phyloP scores from a whole-genome alignment of 2,888 invertebrate genomes.

The Drepana falcataria region DNA sequence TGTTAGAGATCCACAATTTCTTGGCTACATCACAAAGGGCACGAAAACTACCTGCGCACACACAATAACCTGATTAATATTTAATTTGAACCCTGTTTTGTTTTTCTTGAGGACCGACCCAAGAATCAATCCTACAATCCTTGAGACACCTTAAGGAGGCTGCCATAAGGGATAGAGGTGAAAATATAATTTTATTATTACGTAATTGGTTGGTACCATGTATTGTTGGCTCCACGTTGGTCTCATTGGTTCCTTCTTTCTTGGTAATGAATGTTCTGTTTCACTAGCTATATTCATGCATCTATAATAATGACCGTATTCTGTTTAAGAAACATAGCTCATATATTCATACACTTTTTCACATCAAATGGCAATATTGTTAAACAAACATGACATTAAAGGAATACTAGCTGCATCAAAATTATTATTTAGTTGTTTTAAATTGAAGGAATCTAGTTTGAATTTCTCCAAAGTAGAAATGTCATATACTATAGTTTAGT shows the following conservation, averaged over 20 bases:
- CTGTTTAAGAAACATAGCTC: not conserved
- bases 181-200: constrained; percentile 39
- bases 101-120: constrained; percentile 58
- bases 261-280: not conserved
- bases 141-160: constrained; percentile 61
- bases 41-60: constrained; percentile 16
- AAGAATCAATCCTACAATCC: constrained; percentile 59
- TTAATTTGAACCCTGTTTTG: constrained; percentile 46
- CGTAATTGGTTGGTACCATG: constrained; percentile 33
- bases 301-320: not conserved
- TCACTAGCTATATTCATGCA: not conserved
- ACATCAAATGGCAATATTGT: too few species aligned
- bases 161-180: constrained; percentile 56
- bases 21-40: constrained; percentile 1
- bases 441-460: too few species aligned
- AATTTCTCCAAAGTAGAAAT: too few species aligned
- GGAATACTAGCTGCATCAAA: too few species aligned
- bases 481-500: too few species aligned
- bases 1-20: not conserved
- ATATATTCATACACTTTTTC: not conserved
- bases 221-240: constrained; percentile 6
- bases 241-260: constrained; percentile 4
- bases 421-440: too few species aligned
- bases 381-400: too few species aligned
- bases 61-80: constrained; percentile 24